Evolutionary conservation across 1,140 invertebrate species (phyloP).

Genomic region (Lepidurus packardi): DNA sequence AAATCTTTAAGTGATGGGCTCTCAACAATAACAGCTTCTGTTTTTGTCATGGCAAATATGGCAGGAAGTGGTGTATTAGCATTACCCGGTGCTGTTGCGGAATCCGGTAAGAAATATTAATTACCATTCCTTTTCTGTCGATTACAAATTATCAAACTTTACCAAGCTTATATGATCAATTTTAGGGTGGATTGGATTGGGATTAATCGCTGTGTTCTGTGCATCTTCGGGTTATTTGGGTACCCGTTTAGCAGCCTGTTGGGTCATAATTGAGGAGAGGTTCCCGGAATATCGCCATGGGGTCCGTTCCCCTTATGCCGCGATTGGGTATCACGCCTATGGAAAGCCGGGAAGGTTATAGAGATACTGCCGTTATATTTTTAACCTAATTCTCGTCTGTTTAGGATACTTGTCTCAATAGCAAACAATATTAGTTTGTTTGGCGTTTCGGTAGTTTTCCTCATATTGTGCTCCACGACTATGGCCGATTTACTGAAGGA

Average conservation of each 20-base stretch:
- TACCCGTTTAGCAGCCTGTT: conserved; percentile 58
- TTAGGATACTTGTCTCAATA: conserved; percentile 48
- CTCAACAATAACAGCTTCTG: conserved; percentile 47
- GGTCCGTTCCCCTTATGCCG: conserved; percentile 60
- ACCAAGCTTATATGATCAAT: conserved; percentile 33
- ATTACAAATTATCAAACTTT: background rate
- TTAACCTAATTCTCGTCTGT: conserved; percentile 35
- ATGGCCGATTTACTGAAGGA: conserved; percentile 52
- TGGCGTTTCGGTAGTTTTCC: conserved; percentile 61
- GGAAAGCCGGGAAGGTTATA: conserved; percentile 56
- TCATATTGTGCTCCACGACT: conserved; percentile 60
- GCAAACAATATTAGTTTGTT: conserved; percentile 59
- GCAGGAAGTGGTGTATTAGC: conserved; percentile 67
- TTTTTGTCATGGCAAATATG: conserved; percentile 67
- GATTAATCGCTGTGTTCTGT: conserved; percentile 55
- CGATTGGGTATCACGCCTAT: conserved; percentile 56
- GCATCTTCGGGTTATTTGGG: conserved; percentile 56
- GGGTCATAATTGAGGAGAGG: conserved; percentile 62
- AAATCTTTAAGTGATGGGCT: background rate
- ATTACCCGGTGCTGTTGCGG: conserved; percentile 58
- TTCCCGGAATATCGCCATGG: conserved; percentile 54
- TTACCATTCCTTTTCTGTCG: background rate
- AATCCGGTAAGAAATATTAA: conserved; percentile 51
- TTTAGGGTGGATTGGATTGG: conserved; percentile 59
- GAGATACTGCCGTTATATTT: conserved; percentile 23